phyloP scores from a whole-genome alignment of 2,113 vertebrate species.

The Euleptes europaea region DNA sequence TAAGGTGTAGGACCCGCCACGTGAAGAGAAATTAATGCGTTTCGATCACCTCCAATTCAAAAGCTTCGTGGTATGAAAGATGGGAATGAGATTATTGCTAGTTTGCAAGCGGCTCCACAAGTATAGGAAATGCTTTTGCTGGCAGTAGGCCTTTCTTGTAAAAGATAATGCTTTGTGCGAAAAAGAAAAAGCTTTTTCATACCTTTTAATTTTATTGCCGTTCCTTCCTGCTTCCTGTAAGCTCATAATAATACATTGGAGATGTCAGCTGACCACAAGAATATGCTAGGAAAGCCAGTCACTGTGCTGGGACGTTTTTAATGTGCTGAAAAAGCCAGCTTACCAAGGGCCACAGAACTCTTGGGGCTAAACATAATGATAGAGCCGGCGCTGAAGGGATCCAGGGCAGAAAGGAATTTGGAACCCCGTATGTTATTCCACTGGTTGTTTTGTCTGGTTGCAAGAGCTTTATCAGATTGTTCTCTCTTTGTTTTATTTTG shows the following conservation, averaged over 20 bases:
- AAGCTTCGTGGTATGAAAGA: slow-evolving; percentile 60
- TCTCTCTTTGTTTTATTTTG: slow-evolving; percentile 61
- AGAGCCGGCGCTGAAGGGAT: slow-evolving; percentile 26
- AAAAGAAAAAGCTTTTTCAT: neutral
- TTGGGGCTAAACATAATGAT: neutral
- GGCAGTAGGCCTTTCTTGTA: slow-evolving; percentile 36
- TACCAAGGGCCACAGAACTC: slow-evolving; percentile 27
- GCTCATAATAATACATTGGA: slow-evolving; percentile 21
- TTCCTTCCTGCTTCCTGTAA: slow-evolving; percentile 22
- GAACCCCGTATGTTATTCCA: slow-evolving; percentile 52
- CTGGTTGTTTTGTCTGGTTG: slow-evolving; percentile 60
- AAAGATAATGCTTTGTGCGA: slow-evolving; percentile 35
- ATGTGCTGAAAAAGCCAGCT: slow-evolving; percentile 17
- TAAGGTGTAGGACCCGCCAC: slow-evolving; percentile 36
- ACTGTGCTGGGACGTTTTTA: neutral
- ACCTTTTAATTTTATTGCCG: slow-evolving; percentile 19
- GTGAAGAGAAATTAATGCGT: slow-evolving; percentile 51
- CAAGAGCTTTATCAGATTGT: slow-evolving; percentile 51
- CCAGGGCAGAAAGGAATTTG: slow-evolving; percentile 33
- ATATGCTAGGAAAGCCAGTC: neutral
- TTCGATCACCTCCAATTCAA: slow-evolving; percentile 62
- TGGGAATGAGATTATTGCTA: slow-evolving; percentile 50
- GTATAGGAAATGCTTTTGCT: slow-evolving; percentile 58
- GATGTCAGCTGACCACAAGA: neutral
- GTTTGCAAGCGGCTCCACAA: slow-evolving; percentile 55